Evolutionary conservation across 2,797 vertebrate species (phyloP).

Genomic region (Semaprochilodus insignis): DNA sequence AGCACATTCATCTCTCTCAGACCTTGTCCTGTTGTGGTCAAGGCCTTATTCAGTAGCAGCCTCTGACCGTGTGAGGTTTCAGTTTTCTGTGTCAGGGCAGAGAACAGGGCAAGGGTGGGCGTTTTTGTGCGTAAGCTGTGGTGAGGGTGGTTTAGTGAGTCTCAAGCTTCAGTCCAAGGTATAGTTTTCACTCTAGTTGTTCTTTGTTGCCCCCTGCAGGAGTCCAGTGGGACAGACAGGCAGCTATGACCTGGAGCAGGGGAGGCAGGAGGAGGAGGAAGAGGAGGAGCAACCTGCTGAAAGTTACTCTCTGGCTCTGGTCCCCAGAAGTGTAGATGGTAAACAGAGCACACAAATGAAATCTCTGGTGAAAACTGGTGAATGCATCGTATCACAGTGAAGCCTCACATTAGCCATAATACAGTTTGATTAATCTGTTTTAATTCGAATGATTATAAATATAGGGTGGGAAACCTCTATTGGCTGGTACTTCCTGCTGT

Average conservation of each 20-base stretch:
- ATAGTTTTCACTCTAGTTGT: not conserved
- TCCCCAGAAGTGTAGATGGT: constrained; percentile 72
- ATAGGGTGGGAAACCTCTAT: too few species aligned
- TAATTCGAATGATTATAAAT: too few species aligned
- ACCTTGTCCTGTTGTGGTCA: too few species aligned
- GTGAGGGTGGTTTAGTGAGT: not conserved
- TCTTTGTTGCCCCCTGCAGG: constrained; percentile 70
- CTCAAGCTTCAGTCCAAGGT: not conserved
- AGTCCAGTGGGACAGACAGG: constrained; percentile 66
- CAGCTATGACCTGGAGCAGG: constrained; percentile 76
- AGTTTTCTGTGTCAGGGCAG: constrained; percentile 46
- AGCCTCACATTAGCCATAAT: too few species aligned
- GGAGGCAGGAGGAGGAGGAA: constrained; percentile 66
- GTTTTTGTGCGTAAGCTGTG: constrained; percentile 37
- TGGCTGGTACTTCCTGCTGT: too few species aligned
- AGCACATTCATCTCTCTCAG: too few species aligned
- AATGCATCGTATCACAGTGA: too few species aligned
- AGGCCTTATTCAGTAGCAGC: too few species aligned
- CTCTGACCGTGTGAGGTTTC: too few species aligned
- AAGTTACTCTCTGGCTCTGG: constrained; percentile 41
- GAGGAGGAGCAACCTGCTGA: constrained; percentile 57
- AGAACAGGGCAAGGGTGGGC: constrained; percentile 44
- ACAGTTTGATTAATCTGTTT: too few species aligned
- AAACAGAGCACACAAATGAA: constrained; percentile 20
- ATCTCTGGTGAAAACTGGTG: not conserved